These are phyloP conservation scores for Apis mellifera DNA, from an alignment of 1,140 invertebrate genomes.

Conservation along the genomic window DNA sequence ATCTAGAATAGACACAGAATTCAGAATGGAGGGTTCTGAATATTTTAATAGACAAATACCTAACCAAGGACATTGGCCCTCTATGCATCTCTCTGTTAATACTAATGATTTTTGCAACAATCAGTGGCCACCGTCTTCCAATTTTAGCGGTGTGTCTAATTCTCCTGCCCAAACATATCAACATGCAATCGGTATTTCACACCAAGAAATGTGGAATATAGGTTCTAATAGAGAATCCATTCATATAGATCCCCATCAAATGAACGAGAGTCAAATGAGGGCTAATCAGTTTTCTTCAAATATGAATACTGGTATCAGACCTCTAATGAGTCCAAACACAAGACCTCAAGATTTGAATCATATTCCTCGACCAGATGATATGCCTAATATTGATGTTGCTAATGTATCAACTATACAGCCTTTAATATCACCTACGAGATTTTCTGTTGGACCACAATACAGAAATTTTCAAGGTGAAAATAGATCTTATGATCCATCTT, in stretches of 20 bases:
- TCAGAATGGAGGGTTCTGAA: slow-evolving; percentile 42
- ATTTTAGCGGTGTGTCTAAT: slow-evolving; percentile 32
- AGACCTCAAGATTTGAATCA: slow-evolving; percentile 56
- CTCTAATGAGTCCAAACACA: slow-evolving; percentile 42
- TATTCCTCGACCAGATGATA: slow-evolving; percentile 41
- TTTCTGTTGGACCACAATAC: slow-evolving; percentile 48
- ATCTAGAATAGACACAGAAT: slow-evolving; percentile 42
- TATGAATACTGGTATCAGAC: slow-evolving; percentile 38
- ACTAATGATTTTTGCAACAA: slow-evolving; percentile 37
- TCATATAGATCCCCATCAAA: slow-evolving; percentile 24
- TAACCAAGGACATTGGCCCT: slow-evolving; percentile 34
- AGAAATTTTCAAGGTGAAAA: slow-evolving; percentile 56
- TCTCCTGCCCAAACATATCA: slow-evolving; percentile 33
- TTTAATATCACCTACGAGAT: slow-evolving; percentile 45
- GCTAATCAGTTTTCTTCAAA: slow-evolving; percentile 27
- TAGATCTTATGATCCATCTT: slow-evolving; percentile 46
- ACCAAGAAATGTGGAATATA: slow-evolving; percentile 51
- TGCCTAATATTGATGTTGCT: slow-evolving; percentile 17
- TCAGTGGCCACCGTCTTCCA: slow-evolving; percentile 38
- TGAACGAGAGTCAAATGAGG: slow-evolving; percentile 38
- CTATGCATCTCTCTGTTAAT: slow-evolving; percentile 8
- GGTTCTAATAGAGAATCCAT: neutral
- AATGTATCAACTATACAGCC: slow-evolving; percentile 27
- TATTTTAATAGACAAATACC: slow-evolving; percentile 53
- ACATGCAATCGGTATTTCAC: slow-evolving; percentile 24